Evolutionary conservation across 2,797 vertebrate genomes (phyloP).

Genomic region (Myioborus miniatus): DNA sequence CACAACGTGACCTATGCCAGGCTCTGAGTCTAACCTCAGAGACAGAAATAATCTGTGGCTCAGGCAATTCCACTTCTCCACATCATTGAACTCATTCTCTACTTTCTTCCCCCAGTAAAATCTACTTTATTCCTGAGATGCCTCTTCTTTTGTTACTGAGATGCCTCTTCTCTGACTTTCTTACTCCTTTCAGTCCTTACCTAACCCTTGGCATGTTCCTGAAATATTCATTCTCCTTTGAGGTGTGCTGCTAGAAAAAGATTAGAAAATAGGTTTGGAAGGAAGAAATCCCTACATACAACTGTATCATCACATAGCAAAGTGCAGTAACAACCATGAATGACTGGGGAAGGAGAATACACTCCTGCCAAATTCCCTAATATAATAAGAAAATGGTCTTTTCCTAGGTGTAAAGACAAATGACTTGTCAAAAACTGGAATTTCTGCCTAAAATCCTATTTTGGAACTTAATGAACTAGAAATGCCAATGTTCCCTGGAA

Average conservation of each 20-base stretch:
- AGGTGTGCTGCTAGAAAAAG: neutral
- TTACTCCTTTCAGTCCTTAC: neutral
- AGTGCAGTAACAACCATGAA: neutral
- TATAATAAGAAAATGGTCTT: neutral
- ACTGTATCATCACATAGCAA: neutral
- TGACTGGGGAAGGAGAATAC: neutral
- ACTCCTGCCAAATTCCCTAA: neutral
- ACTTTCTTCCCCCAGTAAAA: neutral
- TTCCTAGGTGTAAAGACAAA: neutral
- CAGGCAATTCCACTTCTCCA: neutral
- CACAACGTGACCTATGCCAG: fast-evolving
- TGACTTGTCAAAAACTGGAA: neutral
- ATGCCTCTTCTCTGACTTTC: neutral
- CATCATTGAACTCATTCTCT: neutral
- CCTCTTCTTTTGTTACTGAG: neutral
- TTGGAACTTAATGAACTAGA: neutral
- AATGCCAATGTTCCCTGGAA: neutral
- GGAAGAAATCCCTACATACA: neutral
- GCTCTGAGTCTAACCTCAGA: neutral
- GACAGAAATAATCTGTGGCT: neutral
- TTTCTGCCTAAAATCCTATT: neutral
- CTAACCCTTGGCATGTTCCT: neutral
- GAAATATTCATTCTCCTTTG: neutral
- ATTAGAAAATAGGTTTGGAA: neutral
- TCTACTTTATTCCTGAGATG: neutral